Percentiles rank a stretch among this genome's conserved stretches.
phyloP scores from a whole-genome alignment of 1,140 invertebrate species.

The Sitodiplosis mosellana region DNA sequence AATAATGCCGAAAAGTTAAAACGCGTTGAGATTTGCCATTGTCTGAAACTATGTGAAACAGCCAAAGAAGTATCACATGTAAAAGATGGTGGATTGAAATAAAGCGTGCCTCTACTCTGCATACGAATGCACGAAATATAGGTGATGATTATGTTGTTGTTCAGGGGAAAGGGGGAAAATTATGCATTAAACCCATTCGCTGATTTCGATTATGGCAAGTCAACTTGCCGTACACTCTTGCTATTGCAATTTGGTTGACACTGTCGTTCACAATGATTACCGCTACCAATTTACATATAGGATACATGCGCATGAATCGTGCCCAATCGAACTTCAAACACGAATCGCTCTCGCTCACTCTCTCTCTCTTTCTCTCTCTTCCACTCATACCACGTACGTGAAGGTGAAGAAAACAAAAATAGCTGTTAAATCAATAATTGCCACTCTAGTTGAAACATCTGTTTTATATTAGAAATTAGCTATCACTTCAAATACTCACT shows the following conservation, averaged over 20 bases:
- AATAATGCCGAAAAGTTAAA: neutral
- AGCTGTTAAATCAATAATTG: conserved; percentile 3
- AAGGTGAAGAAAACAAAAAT: neutral
- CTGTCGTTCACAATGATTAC: neutral
- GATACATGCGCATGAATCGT: neutral
- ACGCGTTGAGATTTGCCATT: no score
- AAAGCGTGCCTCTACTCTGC: no score
- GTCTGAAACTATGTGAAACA: no score
- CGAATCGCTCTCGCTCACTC: neutral
- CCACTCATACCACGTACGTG: neutral
- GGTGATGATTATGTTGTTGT: no score
- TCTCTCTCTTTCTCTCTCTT: neutral
- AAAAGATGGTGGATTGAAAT: no score
- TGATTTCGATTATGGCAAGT: no score
- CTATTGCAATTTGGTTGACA: neutral
- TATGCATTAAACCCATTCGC: no score
- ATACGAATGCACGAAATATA: no score
- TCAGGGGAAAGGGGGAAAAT: no score
- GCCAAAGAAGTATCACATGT: no score
- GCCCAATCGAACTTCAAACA: neutral
- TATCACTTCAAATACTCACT: conserved; percentile 1
- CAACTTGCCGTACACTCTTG: neutral
- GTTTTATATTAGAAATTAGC: conserved; percentile 2
- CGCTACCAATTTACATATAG: neutral
- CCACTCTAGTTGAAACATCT: conserved; percentile 2